Base-by-base conservation (phyloP, 2,888 invertebrate species). In the Octonoba sinensis region DNA sequence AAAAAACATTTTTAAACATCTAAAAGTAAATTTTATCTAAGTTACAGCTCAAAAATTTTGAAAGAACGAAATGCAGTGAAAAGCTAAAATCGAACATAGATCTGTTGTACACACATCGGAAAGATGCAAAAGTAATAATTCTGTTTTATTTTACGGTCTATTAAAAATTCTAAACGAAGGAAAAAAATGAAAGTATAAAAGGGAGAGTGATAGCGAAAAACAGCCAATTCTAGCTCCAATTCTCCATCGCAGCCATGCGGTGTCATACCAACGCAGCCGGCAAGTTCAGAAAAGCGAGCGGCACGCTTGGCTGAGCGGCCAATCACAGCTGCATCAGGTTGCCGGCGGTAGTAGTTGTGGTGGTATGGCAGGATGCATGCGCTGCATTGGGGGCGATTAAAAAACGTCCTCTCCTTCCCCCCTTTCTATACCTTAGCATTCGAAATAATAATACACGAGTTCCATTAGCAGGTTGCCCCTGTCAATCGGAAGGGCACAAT, bases 241-340 rank as follows among this genome's bases (percentile, higher is more conserved):
- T 27, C 6, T 27, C 27, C 27, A 27, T 27, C 27, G 20, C 44
- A 16, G 36, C 60, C 60, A 36, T 36, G 44, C 60, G 44, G 36
- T n/a, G 60, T 44, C 44, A 62, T 44, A 46, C 46, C 47, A 22
- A 8, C 49, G 3, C 47, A 47, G 49, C 65, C 65, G 47, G 65
- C 22, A 49, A 65, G 65, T 65, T 65, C 47, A 60, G 71, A 20
- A 51, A 71, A 72, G 70, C 57, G 70, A 56, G 57, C 47, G 77
- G 77, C 64, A 70, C 64, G 77, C 70, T 77, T 36, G 56, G 64
- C 36, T 77, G 77, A 46, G 27, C 70, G 62, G 77, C 77, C 77
- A 71, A 71, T 76, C 76, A 70, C 70, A 77, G 70, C 70, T 74
- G 74, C 66, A 51, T 16, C 12, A 27, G 27, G 27, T 27, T 27